Evolutionary conservation across 2,797 vertebrate genomes (phyloP).

Genomic region (Siniperca obscura): DNA sequence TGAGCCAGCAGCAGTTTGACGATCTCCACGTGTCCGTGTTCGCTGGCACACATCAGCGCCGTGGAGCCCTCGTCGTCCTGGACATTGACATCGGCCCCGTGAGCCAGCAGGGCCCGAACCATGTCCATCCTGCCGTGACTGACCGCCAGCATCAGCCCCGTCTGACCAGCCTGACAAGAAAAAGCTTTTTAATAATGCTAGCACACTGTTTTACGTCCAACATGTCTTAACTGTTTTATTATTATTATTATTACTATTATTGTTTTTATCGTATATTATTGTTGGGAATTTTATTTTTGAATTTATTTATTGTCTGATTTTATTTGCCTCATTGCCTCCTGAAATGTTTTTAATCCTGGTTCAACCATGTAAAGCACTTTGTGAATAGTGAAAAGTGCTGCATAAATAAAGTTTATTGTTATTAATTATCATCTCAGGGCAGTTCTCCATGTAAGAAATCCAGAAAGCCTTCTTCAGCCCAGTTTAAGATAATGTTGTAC

Average conservation of each 20-base stretch:
- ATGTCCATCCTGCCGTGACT: conserved; percentile 98
- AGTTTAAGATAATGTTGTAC: no score
- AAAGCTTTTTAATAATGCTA: background rate
- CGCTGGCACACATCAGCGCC: conserved; percentile 98
- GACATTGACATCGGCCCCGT: conserved; percentile 94
- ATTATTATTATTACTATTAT: no score
- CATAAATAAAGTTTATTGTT: background rate
- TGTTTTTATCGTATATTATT: no score
- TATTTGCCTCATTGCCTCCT: background rate
- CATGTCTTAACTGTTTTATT: background rate
- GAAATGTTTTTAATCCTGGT: background rate
- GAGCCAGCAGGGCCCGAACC: conserved; percentile 94
- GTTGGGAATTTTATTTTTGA: background rate
- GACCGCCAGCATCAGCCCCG: conserved; percentile 97
- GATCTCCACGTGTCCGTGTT: conserved; percentile 96
- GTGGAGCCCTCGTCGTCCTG: conserved; percentile 98
- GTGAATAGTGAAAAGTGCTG: no score
- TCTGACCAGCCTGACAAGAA: conserved; percentile 92
- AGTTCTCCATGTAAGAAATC: no score
- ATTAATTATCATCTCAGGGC: no score
- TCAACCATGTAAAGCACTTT: background rate
- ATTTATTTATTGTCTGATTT: background rate
- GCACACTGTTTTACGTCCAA: background rate
- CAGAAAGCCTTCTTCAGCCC: no score
- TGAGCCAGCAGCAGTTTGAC: conserved; percentile 95